These are phyloP conservation scores for Brachionus manjavacas DNA, from an alignment of 1,140 invertebrate species.

Conservation along the genomic window DNA sequence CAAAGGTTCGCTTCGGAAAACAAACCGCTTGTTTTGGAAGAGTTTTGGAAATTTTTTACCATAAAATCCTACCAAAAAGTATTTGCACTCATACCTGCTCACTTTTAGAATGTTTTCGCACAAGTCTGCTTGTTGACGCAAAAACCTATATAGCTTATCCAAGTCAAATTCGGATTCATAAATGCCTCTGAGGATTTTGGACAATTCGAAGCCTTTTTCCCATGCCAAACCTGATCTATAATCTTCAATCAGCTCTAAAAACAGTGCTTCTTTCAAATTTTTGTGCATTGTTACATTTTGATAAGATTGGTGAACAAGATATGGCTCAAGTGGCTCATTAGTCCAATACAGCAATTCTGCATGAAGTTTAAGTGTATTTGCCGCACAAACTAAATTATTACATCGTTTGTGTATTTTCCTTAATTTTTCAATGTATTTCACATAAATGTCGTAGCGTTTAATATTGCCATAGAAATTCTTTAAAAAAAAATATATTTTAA, in stretches of 20 bases:
- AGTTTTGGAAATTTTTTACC: background rate
- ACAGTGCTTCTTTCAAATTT: conserved; percentile 21
- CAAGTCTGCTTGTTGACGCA: conserved; percentile 38
- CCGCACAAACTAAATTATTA: conserved; percentile 30
- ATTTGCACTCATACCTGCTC: conserved; percentile 10
- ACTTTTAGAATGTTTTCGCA: conserved; percentile 29
- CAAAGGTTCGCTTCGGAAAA: conserved; percentile 23
- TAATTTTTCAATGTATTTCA: conserved; percentile 36
- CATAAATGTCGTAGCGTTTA: conserved; percentile 24
- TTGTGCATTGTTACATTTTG: background rate
- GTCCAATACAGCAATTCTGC: conserved; percentile 26
- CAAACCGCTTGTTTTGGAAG: conserved; percentile 26
- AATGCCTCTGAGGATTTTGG: background rate
- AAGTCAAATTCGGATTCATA: conserved; percentile 31
- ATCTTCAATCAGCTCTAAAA: background rate
- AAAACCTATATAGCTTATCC: conserved; percentile 1
- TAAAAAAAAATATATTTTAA: background rate
- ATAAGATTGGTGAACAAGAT: background rate
- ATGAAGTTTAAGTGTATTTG: conserved; percentile 35
- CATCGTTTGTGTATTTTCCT: conserved; percentile 18
- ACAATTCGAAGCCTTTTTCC: conserved; percentile 40
- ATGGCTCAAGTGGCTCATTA: background rate
- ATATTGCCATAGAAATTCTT: conserved; percentile 28
- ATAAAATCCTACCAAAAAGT: conserved; percentile 38
- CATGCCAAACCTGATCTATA: conserved; percentile 28